Conservation (phyloP, 1,140 invertebrate species). For the Brachionus rubens region DNA sequence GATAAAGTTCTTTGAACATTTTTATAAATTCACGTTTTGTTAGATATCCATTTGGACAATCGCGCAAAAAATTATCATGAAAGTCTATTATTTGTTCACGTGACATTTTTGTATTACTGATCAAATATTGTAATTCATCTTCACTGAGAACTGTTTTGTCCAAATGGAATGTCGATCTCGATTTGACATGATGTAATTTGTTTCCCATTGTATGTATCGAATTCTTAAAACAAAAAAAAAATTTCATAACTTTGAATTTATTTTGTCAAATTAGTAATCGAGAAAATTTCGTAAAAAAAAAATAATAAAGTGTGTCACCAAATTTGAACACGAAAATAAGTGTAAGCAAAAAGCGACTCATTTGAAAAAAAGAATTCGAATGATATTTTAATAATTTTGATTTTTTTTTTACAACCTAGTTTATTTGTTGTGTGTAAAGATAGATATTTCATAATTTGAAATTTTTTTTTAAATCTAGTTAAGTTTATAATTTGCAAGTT, state of each 20-base stretch:
- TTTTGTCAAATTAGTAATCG: background rate
- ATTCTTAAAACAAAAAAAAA: background rate
- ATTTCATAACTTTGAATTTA: background rate
- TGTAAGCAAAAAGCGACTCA: too few relatives aligned
- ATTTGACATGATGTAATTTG: background rate
- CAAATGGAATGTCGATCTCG: background rate
- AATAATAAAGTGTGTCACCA: too few relatives aligned
- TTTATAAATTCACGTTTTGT: constrained; percentile 8
- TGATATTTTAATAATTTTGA: too few relatives aligned
- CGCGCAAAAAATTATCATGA: constrained; percentile 7
- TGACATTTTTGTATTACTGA: background rate
- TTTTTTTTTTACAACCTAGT: too few relatives aligned
- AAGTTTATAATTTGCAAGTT: too few relatives aligned
- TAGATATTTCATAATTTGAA: too few relatives aligned
- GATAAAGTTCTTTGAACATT: background rate
- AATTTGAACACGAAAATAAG: too few relatives aligned
- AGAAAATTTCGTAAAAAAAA: too few relatives aligned
- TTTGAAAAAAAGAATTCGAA: too few relatives aligned
- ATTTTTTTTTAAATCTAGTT: too few relatives aligned
- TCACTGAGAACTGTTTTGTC: background rate
- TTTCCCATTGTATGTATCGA: constrained; percentile 1
- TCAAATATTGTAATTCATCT: background rate
- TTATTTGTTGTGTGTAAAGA: too few relatives aligned
- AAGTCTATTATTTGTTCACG: constrained; percentile 21
- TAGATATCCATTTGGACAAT: constrained; percentile 11